Evolutionary conservation across 1,140 invertebrate species (phyloP).

Genomic region (Hydropsyche tenuis): DNA sequence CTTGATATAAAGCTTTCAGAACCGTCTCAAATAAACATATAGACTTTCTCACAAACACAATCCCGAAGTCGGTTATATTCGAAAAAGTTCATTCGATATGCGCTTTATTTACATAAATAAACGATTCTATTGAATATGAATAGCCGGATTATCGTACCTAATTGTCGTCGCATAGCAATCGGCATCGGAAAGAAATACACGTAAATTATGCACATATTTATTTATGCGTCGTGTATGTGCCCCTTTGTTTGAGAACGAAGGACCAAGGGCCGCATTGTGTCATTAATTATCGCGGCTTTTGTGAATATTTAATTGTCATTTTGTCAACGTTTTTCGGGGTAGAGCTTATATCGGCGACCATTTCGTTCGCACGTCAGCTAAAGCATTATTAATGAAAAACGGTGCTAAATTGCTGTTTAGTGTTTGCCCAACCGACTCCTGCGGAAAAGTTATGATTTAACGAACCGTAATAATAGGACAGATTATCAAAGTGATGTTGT

Average conservation of each 20-base stretch:
- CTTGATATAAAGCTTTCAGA: background rate
- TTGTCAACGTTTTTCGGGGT: slow-evolving; percentile 36
- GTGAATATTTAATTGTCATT: slow-evolving; percentile 43
- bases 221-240: background rate
- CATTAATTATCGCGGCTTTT: slow-evolving; percentile 40
- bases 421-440: background rate
- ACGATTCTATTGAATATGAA: background rate
- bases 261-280: slow-evolving; percentile 20
- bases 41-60: too few relatives aligned
- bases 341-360: slow-evolving; percentile 34
- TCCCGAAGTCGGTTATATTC: too few relatives aligned
- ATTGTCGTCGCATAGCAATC: background rate
- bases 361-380: slow-evolving; percentile 32
- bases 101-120: too few relatives aligned
- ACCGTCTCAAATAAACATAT: background rate
- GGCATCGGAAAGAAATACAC: background rate
- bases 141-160: background rate
- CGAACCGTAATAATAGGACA: slow-evolving; percentile 15
- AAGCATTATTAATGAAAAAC: slow-evolving; percentile 43
- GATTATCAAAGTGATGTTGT: slow-evolving; percentile 3
- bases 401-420: slow-evolving; percentile 17
- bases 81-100: too few relatives aligned
- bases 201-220: background rate
- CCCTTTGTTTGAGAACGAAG: background rate
- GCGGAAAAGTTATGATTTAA: slow-evolving; percentile 10